A percentile compares a stretch with the other conserved stretches of the same genome.
Conservation (phyloP, 2,888 invertebrate species). For the Bombyx huttoni region DNA sequence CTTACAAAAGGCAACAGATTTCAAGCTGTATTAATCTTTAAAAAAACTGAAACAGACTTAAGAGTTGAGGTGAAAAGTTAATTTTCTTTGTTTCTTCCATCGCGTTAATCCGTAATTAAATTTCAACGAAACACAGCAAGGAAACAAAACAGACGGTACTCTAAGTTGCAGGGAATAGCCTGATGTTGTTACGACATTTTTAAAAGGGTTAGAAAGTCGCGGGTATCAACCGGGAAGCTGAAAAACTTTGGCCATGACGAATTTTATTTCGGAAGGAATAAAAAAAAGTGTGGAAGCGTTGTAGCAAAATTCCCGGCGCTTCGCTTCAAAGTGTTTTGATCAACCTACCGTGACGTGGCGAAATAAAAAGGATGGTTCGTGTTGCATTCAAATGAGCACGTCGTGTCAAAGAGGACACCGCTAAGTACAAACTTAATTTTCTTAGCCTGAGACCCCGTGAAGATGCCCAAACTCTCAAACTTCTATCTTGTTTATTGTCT, state of each 20-base stretch:
- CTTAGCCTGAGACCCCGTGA: constrained; percentile 12
- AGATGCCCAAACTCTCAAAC: constrained; percentile 8
- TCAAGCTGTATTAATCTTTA: neutral
- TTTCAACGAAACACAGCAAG: neutral
- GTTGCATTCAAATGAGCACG: constrained; percentile 36
- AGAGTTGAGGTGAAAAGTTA: neutral
- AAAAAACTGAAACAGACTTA: neutral
- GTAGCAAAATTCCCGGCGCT: constrained; percentile 18
- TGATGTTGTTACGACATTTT: neutral
- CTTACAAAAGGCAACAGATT: too few relatives aligned
- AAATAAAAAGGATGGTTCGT: constrained; percentile 27
- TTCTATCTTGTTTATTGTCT: constrained; percentile 1
- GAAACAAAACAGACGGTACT: neutral
- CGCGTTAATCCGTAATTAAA: neutral
- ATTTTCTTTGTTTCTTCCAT: neutral
- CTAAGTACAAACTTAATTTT: constrained; percentile 24
- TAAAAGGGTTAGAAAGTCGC: neutral
- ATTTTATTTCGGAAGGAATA: constrained; percentile 8
- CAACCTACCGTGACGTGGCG: constrained; percentile 30
- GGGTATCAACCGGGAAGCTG: neutral
- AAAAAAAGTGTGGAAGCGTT: constrained; percentile 14
- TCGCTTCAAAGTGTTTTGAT: constrained; percentile 36
- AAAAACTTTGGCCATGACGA: constrained; percentile 4
- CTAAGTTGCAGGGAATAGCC: neutral
- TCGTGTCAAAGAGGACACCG: constrained; percentile 18